Base-by-base conservation (phyloP, 1,140 invertebrate species). In the Temnothorax nylanderi region DNA sequence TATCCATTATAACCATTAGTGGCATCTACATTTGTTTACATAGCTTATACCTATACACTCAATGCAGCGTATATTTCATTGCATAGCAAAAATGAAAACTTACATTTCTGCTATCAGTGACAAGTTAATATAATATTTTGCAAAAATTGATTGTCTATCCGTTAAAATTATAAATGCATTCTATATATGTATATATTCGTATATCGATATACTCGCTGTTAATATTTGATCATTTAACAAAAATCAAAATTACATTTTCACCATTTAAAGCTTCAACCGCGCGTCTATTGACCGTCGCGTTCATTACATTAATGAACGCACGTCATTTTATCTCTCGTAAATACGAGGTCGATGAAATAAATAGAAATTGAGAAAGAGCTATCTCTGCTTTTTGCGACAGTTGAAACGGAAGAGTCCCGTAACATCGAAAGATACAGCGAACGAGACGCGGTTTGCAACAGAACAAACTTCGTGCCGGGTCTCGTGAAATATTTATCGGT, bases 401-500 rank as follows among this genome's bases (percentile, higher is more conserved):
- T 34, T 44, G 34, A 13, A 41, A 56, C 34, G 64, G 21, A 81
- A 71, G 18, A 71, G 34, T 69, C n/a, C 11, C 64, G 77, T 72
- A 81, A 81, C 21, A 32, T 81, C 49, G 37, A 56, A 71, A 72
- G 41, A 78, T 44, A 69, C 5, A 13, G 34, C 16, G 37, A 4
- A 18, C 16, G 10, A 32, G 16, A 32, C 47, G 60, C 34, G 37
- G 37, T 26, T 26, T 10, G 26, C 3, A 65, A 71, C 2, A 26
- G n/a, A 21, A 44, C 44, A 34, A n/a, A 37, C 26, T 65, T 56
- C 26, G 3, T 41, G 5, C 8, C 51, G 32, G 26, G 65, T 64
- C 72, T 80, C 85, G 85, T 82, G 71, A 86, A 86, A 81, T 67
- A 26, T 86, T 86, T 86, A 82, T 86, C 54, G 41, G n/a, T 82